These are phyloP conservation scores for Copidosoma floridanum DNA, from an alignment of 1,140 invertebrate species.

Conservation along the genomic window DNA sequence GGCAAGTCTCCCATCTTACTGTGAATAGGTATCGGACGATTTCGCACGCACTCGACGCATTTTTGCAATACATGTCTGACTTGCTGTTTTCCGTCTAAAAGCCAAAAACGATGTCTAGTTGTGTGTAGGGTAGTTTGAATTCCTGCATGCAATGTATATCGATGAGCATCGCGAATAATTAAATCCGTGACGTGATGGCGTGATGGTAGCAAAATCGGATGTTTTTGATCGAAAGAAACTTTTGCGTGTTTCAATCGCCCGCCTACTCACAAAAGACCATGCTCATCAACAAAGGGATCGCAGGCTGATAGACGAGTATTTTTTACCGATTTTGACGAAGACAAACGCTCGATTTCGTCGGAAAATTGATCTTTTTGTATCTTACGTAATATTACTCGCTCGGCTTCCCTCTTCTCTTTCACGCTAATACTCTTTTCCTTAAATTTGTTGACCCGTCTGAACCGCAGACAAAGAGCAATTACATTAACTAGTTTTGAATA, in stretches of 20 bases:
- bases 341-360: too few relatives aligned
- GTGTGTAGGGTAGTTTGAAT: too few relatives aligned
- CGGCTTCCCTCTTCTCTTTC: not conserved
- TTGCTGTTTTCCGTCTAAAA: too few relatives aligned
- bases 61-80: too few relatives aligned
- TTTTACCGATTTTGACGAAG: not conserved
- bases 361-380: too few relatives aligned
- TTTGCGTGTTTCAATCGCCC: slow-evolving; percentile 35
- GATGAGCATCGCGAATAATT: slow-evolving; percentile 30
- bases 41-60: too few relatives aligned
- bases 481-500: not conserved
- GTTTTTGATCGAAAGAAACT: slow-evolving; percentile 24
- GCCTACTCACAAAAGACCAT: slow-evolving; percentile 35
- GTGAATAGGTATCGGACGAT: too few relatives aligned
- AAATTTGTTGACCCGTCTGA: not conserved
- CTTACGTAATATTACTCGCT: too few relatives aligned
- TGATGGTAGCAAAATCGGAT: slow-evolving; percentile 31
- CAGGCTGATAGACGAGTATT: slow-evolving; percentile 14
- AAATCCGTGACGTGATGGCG: slow-evolving; percentile 25
- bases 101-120: too few relatives aligned
- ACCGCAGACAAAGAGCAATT: not conserved
- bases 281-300: slow-evolving; percentile 37
- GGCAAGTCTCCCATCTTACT: too few relatives aligned
- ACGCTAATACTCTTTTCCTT: too few relatives aligned
- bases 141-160: slow-evolving; percentile 32